Conservation (phyloP, 2,888 invertebrate genomes). For the Disparrhopalites patrizii region DNA sequence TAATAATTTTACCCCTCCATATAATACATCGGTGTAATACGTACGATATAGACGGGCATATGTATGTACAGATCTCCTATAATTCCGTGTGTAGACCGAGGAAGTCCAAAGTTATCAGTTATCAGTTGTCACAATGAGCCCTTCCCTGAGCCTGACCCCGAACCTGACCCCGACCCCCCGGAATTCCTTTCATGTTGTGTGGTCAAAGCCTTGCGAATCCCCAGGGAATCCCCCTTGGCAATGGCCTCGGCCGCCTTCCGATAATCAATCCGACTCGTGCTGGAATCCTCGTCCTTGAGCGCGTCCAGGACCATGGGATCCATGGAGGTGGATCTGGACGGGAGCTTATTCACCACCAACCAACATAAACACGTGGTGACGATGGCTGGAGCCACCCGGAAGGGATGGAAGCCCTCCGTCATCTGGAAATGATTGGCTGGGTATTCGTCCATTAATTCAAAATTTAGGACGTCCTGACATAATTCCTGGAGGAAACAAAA, state of each 20-base stretch:
- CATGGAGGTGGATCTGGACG: neutral
- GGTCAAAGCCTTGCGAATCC: no score
- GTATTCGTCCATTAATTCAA: conserved; percentile 69
- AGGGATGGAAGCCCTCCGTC: conserved; percentile 21
- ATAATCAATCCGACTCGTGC: neutral
- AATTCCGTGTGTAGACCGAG: no score
- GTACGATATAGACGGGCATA: no score
- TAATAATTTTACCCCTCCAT: no score
- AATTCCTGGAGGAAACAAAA: conserved; percentile 66
- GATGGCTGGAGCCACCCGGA: conserved; percentile 23
- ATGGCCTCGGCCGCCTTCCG: neutral
- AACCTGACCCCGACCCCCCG: no score
- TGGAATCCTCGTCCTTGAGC: neutral
- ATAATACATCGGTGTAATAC: no score
- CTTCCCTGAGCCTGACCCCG: no score
- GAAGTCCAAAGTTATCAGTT: no score
- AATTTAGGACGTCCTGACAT: conserved; percentile 72
- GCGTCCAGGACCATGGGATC: neutral
- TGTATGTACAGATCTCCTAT: no score
- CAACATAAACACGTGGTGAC: conserved; percentile 7
- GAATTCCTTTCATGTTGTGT: no score
- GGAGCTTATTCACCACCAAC: conserved; percentile 2
- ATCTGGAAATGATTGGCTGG: conserved; percentile 24
- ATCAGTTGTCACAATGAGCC: no score
- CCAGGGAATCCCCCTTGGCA: neutral